A percentile compares a stretch with the other conserved stretches of the same genome.
These are phyloP conservation scores for Ptychochromis oligacanthus DNA, from an alignment of 2,113 vertebrate genomes.

Conservation along the genomic window DNA sequence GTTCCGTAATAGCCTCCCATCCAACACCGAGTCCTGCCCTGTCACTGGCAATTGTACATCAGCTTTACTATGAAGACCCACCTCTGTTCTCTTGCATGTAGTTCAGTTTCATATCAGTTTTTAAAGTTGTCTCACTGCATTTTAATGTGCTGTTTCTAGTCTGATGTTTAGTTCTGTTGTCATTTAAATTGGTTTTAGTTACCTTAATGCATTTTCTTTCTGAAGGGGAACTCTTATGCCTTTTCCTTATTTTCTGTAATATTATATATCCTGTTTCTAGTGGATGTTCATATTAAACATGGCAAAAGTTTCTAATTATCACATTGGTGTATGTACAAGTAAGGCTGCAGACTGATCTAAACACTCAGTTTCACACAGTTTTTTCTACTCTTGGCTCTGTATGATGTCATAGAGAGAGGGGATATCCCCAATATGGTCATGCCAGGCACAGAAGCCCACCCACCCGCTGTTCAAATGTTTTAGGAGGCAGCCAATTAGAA, in stretches of 20 bases:
- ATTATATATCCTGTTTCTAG: background rate
- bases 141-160: background rate
- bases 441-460: background rate
- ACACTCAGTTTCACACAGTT: rapidly evolving
- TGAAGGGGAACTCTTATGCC: background rate
- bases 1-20: background rate
- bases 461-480: background rate
- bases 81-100: background rate
- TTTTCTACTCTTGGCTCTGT: background rate
- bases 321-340: background rate
- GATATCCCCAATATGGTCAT: background rate
- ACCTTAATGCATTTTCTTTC: background rate
- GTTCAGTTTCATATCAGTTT: background rate
- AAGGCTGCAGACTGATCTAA: background rate
- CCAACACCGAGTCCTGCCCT: background rate
- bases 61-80: background rate
- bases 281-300: background rate
- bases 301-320: rapidly evolving
- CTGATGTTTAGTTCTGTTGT: too few relatives aligned
- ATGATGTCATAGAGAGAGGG: background rate
- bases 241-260: background rate
- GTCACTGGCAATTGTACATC: rapidly evolving
- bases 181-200: background rate
- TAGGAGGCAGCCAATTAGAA: background rate
- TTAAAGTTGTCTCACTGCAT: background rate